Evolutionary conservation across 2,797 vertebrate species (phyloP), one percentile per base, ranked within the genome.

Genomic region (Acanthopagrus latus): DNA sequence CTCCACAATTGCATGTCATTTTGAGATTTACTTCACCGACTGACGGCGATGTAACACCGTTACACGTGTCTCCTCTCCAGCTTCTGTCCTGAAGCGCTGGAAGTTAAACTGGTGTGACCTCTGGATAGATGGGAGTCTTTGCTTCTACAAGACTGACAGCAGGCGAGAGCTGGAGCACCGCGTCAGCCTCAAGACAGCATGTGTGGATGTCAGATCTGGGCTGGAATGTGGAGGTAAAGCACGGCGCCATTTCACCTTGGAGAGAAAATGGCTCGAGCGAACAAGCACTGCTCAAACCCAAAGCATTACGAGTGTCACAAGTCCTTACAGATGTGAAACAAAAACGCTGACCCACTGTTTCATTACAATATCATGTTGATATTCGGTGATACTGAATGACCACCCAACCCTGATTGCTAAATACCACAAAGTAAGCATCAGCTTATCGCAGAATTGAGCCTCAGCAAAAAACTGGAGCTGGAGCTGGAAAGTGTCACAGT

Each of bases 21-120:
- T 27, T 44, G 17, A 41, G 1, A 43, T 2, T 43, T 10, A 27
- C n/a, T n/a, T 2, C 14, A 2, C 20, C 25, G 27, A 25, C 18
- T 12, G n/a, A 33, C 33, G 16, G 25, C 25, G 25, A 50, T 10
- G 20, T n/a, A 17, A 17, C 33, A 2, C 18, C 41, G 43, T 51
- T 58, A n/a, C 57, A 1, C 0, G 8, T 62, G 14, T 60, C 41
- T 74, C 51, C 5, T 58, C 43, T 71, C 7, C 3, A 99, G 98
- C 96, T 55, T 97, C 97, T 5, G 90, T 98, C 76, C 90, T 99
- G 18, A 97, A 95, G 63, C 96, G 97, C 82, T 99, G 98, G 98
- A 99, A 97, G 91, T 89, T 96, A 29, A 98, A 97, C 90, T 99
- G 98, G 98, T 99, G 98, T 0, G 97, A 98, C 64, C 94, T 99